Base-by-base conservation (phyloP, 2,888 invertebrate species). In the Lampropteryx suffumata region DNA sequence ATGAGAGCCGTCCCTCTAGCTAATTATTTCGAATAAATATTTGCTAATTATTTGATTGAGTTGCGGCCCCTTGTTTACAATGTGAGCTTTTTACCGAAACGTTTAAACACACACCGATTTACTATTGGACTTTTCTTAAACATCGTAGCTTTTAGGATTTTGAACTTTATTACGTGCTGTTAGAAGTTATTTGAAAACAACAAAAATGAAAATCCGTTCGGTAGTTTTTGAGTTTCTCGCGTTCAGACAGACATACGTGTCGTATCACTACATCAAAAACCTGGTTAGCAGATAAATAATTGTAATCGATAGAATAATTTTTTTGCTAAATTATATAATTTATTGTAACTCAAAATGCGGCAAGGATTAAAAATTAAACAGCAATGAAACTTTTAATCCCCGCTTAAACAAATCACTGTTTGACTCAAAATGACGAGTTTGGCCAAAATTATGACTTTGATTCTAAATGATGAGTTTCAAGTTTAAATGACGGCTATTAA, bases 11-110 rank as follows among this genome's bases (percentile, higher is more conserved):
- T 66, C 64, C 62, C 65, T 57, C 53, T 47, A 73, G 71, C 72
- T 76, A 77, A 81, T 81, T 76, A 78, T 69, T 56, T 64, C 44
- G 61, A 50, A 60, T 67, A 78, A 81, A 81, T 77, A 79, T 81
- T 81, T 72, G 71, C 70, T 77, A 79, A 81, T 81, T 79, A 80
- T 77, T 76, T 77, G 73, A 80, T 78, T 75, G 75, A 72, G 62
- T 61, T 59, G 57, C 12, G 46, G 50, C 48, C 55, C 50, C 44
- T 51, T 48, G 44, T 48, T 53, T 35, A 40, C 21, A 12, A 12
- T 7, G 32, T 30, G 32, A 37, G 54, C 42, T 50, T 55, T 42
- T 55, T 29, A 32, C 7, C 26, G 33, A 27, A 35, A 35, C 46
- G 33, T 46, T 37, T 45, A 41, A 17, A n/a, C 8, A 10, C 13